Base-by-base conservation (phyloP, 2,797 vertebrate species). In the Apogon talboti region DNA sequence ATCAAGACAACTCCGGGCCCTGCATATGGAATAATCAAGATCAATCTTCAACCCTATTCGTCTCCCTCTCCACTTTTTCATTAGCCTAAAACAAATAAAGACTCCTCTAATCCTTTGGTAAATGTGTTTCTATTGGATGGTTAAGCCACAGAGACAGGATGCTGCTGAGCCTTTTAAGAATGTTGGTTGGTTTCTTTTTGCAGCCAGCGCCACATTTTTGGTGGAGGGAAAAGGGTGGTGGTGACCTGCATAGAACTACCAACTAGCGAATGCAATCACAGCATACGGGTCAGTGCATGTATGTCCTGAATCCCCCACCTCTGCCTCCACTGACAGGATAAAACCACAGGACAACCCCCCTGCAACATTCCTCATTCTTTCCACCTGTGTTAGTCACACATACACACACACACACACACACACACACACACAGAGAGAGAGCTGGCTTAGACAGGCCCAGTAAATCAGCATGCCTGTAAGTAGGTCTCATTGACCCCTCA, bases 391-490 rank as follows among this genome's bases (percentile, higher is more conserved):
- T 83, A 74, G 66, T 83, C 68, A 35, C 50, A 53, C n/a, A 41
- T 67, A 47, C 59, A 54, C 53, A 60, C 38, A 60, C 72, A 57
- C 57, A n/a, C n/a, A n/a, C n/a, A n/a, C 68, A 35, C 50, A 53
- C n/a, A 41, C 64, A 47, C 59, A 54, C 53, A 60, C 38, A 60
- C 72, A n/a, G n/a, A n/a, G n/a, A n/a, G n/a, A 60, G 72, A 68
- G 70, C 57, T 66, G 46, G 65, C 79, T 76, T 76, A 66, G 79
- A 79, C 84, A 82, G 77, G 73, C 81, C 57, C 74, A 78, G 85
- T 92, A 90, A 89, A 92, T 91, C 91, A 89, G 86, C 73, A 74
- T 82, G 82, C 76, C 82, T 91, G 90, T 88, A 92, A 92, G 86
- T 88, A 88, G 71, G 81, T 83, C 85, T 87, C 81, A 91, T 90